Evolutionary conservation across 2,888 invertebrate genomes (phyloP), one percentile per base, ranked within the genome.

Genomic region (Conops quadrifasciatus): DNA sequence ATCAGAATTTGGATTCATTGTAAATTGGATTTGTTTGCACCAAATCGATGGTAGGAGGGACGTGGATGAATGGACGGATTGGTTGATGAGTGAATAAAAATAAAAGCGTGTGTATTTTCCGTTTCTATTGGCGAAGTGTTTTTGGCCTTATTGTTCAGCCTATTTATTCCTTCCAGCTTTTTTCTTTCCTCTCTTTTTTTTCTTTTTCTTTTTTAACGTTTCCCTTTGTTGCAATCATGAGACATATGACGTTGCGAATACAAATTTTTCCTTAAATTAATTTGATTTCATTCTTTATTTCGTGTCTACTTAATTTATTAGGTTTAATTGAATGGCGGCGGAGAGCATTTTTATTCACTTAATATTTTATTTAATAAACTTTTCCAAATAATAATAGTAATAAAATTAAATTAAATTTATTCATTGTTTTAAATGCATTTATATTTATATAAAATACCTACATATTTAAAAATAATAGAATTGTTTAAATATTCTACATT

Each of bases 1-100:
- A 67, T 58, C 19, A 58, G 45, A 47, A 24, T 53, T 53, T 36
- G 36, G 9, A 36, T 36, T 36, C 36, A 36, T 36, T 36, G 36
- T 36, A 36, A 36, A 36, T 36, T 4, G 9, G 36, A 36, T 36
- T 36, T 36, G 9, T 36, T 36, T 36, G 36, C 36, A 36, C 4
- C 9, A n/a, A n/a, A 63, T 63, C 51, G 24, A 7, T 45, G 36
- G 9, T 7, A 7, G 4, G 9, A 36, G 9, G 36, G 36, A 36
- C 36, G 36, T 4, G 36, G 36, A 7, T 24, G 49, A 26, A 49
- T 26, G 49, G n/a, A 26, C 2, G 49, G 49, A 49, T 47, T 47
- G 5, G 26, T 47, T 64, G 24, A n/a, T n/a, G 28, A 60, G 24
- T 28, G 9, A 36, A 9, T 4, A 36, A 36, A 36, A 36, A 36